Base-by-base conservation (phyloP, 2,888 invertebrate genomes). In the Gandaritis pyraliata region DNA sequence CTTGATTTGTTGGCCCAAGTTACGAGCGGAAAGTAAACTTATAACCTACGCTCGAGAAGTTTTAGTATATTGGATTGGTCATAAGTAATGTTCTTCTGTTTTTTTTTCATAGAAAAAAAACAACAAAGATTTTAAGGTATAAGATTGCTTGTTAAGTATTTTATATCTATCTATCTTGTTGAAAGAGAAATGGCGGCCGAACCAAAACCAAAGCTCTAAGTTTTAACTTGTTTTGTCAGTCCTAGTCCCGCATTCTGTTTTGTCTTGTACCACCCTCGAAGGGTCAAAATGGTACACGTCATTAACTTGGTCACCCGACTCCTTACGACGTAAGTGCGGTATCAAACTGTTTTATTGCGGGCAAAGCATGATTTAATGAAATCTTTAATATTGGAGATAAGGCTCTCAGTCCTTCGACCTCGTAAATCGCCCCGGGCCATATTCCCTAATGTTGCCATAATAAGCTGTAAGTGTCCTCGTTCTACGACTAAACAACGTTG, bases 291-390 rank as follows among this genome's bases (percentile, higher is more conserved):
- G 64, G 83, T 83, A 83, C 83, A 83, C 81, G 85, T 89, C 90
- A 88, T 90, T 90, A 90, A 85, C 74, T 81, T 78, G 86, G 88
- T 85, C 88, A 88, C 86, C 85, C 85, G 85, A 85, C 76, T 82
- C 81, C 77, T 72, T 66, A 74, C 78, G 76, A 76, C 82, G 82
- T 87, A 83, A 88, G 83, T 82, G 83, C 83, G 88, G 85, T 88
- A 88, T 90, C 90, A 91, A 89, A 90, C 90, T 89, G 90, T 91
- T 92, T 92, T 91, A 91, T 90, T 90, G 85, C 88, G 75, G 72
- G 75, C 72, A 69, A 66, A 76, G 81, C 82, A 88, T 90, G 91
- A 92, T 91, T 90, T 92, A 92, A 92, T 92, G 90, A 92, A 91
- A 90, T 90, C 87, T 88, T 88, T 91, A 87, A 89, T 89, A 89